Conservation (phyloP, 2,113 vertebrate genomes). For the Felis chaus region DNA sequence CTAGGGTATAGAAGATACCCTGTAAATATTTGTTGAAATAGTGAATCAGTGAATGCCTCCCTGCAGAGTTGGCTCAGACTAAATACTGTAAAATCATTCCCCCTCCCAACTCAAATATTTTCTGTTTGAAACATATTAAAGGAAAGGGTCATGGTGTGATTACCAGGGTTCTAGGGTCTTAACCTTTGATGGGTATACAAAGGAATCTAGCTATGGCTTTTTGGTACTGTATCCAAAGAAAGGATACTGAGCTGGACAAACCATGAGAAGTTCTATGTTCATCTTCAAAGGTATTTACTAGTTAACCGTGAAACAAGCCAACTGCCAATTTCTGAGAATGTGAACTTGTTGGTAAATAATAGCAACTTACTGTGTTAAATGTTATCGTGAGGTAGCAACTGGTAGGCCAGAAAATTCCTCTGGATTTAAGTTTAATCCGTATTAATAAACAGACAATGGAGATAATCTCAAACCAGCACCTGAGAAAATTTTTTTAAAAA, state of each 20-base stretch:
- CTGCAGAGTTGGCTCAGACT: neutral
- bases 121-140: slow-evolving; percentile 15
- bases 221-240: neutral
- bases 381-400: neutral
- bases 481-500: neutral
- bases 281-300: neutral
- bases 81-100: neutral
- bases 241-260: neutral
- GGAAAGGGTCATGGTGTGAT: neutral
- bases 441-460: slow-evolving; percentile 18
- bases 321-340: neutral
- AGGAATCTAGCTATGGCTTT: neutral
- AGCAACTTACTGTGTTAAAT: neutral
- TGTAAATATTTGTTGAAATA: neutral
- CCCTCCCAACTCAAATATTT: neutral
- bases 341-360: slow-evolving; percentile 29
- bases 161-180: neutral
- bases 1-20: neutral
- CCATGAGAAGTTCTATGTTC: neutral
- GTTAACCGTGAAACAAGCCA: neutral
- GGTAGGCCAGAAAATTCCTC: neutral
- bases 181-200: neutral
- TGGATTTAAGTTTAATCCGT: neutral
- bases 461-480: neutral
- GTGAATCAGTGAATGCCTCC: neutral